Conservation (phyloP, 2,797 vertebrate genomes). For the Coccyzus lansbergi region DNA sequence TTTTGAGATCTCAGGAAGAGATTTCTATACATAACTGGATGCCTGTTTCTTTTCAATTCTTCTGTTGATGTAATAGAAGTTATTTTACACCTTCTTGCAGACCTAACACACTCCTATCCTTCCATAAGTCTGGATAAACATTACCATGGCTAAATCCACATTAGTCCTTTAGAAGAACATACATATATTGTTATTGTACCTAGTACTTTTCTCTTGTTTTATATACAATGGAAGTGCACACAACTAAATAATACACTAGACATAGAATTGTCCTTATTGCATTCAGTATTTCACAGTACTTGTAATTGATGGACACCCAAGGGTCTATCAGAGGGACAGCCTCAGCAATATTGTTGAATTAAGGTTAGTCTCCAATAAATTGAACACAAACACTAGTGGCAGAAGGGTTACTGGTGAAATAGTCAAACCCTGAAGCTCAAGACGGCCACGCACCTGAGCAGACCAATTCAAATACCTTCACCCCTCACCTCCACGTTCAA, state of each 20-base stretch:
- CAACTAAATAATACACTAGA: not conserved
- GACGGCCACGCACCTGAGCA: rapidly evolving
- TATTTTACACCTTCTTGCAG: not conserved
- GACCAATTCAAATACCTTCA: not conserved
- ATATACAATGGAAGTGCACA: not conserved
- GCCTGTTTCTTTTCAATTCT: not conserved
- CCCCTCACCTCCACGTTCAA: not conserved
- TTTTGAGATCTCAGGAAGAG: slow-evolving; percentile 26
- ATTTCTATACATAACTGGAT: not conserved
- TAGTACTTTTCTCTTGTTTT: not conserved
- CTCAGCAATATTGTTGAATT: not conserved
- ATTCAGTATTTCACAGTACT: not conserved
- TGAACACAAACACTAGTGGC: not conserved
- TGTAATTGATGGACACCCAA: not conserved
- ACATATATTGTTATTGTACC: not conserved
- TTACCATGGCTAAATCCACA: not conserved
- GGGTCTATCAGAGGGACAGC: not conserved
- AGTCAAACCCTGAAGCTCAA: not conserved
- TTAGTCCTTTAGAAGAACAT: not conserved
- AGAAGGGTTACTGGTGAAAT: not conserved
- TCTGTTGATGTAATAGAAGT: not conserved
- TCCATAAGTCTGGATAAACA: not conserved
- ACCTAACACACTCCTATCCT: not conserved
- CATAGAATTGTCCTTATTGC: not conserved
- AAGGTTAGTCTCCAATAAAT: not conserved